A percentile compares a stretch with the other conserved stretches of the same genome.
Evolutionary conservation across 2,888 invertebrate species (phyloP).

Genomic region (Acronicta aceris): DNA sequence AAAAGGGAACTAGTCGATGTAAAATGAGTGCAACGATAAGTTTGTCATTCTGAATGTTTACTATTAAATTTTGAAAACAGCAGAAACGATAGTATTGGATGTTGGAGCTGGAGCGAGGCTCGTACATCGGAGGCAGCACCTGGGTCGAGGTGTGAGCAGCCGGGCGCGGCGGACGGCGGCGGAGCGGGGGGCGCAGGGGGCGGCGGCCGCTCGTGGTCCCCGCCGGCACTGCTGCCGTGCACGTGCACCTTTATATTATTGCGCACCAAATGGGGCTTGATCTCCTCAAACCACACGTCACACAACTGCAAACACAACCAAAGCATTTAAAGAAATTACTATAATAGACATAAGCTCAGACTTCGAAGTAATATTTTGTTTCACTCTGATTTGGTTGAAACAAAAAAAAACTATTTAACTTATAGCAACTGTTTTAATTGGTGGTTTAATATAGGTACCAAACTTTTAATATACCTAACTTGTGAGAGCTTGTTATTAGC

Average conservation of each 20-base stretch:
- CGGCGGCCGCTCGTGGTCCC: slow-evolving; percentile 60
- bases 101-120: slow-evolving; percentile 63
- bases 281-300: slow-evolving; percentile 85
- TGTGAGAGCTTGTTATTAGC: no score
- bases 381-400: no score
- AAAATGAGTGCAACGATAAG: not conserved
- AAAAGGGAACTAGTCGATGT: not conserved
- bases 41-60: not conserved
- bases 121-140: slow-evolving; percentile 86
- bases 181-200: not conserved
- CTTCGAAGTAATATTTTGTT: no score
- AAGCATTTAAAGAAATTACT: not conserved
- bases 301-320: slow-evolving; percentile 73
- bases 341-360: no score
- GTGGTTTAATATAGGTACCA: no score
- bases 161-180: slow-evolving; percentile 37
- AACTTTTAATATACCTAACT: no score
- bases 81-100: slow-evolving; percentile 17
- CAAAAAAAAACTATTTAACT: no score
- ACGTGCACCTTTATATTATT: slow-evolving; percentile 84
- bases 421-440: no score
- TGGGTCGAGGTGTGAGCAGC: slow-evolving; percentile 80
- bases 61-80: not conserved
- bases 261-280: slow-evolving; percentile 80
- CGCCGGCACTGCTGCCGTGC: slow-evolving; percentile 61